Conservation (phyloP, 1,140 invertebrate species). For the Atta texana region DNA sequence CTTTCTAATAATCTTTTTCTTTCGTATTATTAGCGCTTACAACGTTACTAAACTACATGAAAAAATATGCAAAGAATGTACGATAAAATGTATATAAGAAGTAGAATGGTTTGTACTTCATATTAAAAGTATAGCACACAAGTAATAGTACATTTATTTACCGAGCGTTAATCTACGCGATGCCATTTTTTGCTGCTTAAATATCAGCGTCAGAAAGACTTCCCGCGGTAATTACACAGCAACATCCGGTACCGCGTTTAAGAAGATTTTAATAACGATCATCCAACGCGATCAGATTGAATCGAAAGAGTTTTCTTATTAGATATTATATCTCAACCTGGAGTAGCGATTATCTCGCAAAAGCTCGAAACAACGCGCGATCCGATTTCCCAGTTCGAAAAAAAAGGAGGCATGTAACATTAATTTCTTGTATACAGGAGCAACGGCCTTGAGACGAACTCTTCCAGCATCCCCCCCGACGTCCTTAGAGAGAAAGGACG, state of each 20-base stretch:
- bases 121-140: not conserved
- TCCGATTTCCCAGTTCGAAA: not conserved
- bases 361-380: not conserved
- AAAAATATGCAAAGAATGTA: not conserved
- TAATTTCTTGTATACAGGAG: slow-evolving; percentile 61
- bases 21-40: not conserved
- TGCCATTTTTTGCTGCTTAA: slow-evolving; percentile 1
- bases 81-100: not conserved
- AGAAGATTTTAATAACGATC: not conserved
- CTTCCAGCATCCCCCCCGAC: slow-evolving; percentile 62
- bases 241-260: not conserved
- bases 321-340: not conserved
- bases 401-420: not conserved
- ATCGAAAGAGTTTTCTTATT: slow-evolving; percentile 1
- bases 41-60: not conserved
- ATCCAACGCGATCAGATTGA: not conserved
- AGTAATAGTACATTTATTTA: slow-evolving; percentile 28
- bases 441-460: slow-evolving; percentile 75
- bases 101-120: not conserved
- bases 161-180: slow-evolving; percentile 56
- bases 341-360: not conserved
- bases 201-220: slow-evolving; percentile 4
- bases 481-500: slow-evolving; percentile 77
- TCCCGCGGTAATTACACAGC: slow-evolving; percentile 38
- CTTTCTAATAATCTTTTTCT: slow-evolving; percentile 27